Percentiles rank a stretch among this genome's conserved stretches.
These are phyloP conservation scores for Fopius arisanus DNA, from an alignment of 1,140 invertebrate species.

Conservation along the genomic window DNA sequence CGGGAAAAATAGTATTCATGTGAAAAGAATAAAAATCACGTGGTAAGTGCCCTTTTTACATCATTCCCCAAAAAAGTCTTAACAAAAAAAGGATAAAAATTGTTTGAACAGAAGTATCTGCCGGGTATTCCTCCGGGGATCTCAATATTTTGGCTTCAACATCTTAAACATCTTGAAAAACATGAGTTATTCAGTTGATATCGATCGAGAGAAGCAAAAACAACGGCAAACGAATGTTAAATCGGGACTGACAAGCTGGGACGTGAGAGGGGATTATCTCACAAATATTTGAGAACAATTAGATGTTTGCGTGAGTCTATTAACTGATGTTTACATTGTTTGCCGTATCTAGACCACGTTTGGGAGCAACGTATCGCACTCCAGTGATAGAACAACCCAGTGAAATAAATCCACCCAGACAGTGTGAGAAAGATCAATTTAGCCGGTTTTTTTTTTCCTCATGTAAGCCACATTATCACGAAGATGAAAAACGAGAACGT, in stretches of 20 bases:
- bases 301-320: conserved; percentile 54
- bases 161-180: too few species aligned
- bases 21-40: neutral
- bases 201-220: neutral
- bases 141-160: too few species aligned
- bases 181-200: neutral
- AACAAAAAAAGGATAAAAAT: too few species aligned
- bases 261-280: conserved; percentile 47
- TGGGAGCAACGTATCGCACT: neutral
- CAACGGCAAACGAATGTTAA: conserved; percentile 14
- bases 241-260: conserved; percentile 34
- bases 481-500: neutral
- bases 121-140: too few species aligned
- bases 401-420: neutral
- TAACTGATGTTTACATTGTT: conserved; percentile 53
- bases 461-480: neutral
- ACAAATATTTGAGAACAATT: conserved; percentile 61
- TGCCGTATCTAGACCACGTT: conserved; percentile 50
- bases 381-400: conserved; percentile 18
- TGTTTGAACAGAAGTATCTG: too few species aligned
- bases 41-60: neutral
- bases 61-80: too few species aligned
- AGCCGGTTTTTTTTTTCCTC: neutral
- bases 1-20: neutral
- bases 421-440: neutral